Evolutionary conservation across 2,888 invertebrate species (phyloP), one percentile per base, ranked within the genome.

Genomic region (Drosophila borborema): DNA sequence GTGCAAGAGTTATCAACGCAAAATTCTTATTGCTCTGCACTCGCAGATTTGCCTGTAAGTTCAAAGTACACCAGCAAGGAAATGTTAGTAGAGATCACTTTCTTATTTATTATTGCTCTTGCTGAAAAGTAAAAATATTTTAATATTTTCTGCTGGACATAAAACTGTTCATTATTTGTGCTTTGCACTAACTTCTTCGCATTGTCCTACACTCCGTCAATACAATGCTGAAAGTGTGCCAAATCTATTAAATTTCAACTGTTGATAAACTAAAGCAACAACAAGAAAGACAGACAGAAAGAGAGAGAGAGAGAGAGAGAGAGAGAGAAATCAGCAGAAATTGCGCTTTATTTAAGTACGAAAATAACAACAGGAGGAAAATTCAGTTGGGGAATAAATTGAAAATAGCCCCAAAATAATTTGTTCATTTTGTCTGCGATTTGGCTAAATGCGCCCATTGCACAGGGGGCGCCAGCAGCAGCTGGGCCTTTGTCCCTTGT

Each of bases 181-280:
- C 7, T 4, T n/a, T 5, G n/a, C 3, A 82, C 86, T 67, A 88
- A 83, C 82, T 66, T 88, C 86, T 88, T 67, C 40, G 12, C 62
- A 14, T 59, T 71, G 60, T 46, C 46, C 62, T 61, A 73, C 55
- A 43, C 65, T 54, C 34, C 65, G 70, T 70, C 81, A 64, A 72
- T 77, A 72, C 66, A 63, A 67, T 60, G 68, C 72, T 84, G 75
- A 86, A 86, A 90, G 90, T 86, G 86, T 86, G 86, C 86, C 86
- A 86, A 86, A 86, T 86, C 87, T 90, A 86, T 86, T 83, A 90
- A 86, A 90, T 86, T 86, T 86, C 80, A 90, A 77, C 76, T 88
- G 85, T 66, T 88, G 83, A 88, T 80, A 86, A 86, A 85, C 80
- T 78, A 87, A 45, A 65, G 61, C 56, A n/a, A 74, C 43, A 45